Conservation (phyloP, 1,140 invertebrate species). For the Bicyclus anynana region DNA sequence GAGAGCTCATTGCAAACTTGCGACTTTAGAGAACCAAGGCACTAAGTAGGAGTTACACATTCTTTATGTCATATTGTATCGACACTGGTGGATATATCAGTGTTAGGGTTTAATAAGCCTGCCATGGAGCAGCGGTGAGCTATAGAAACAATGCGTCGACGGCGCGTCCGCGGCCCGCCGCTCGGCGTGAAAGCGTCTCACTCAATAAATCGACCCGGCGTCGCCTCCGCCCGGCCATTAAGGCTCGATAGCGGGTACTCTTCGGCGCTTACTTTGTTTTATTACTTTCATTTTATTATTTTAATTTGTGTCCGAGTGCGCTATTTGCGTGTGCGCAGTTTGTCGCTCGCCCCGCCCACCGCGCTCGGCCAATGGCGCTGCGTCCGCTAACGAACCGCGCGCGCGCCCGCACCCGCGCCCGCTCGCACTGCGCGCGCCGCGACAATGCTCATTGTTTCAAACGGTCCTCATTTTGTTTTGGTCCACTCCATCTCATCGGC, state of each 20-base stretch:
- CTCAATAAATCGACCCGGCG: constrained; percentile 65
- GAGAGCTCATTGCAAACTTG: too few species aligned
- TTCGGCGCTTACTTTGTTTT: constrained; percentile 66
- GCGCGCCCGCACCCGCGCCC: constrained; percentile 30
- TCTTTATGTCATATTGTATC: too few species aligned
- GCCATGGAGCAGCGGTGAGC: background rate
- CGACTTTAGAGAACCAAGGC: too few species aligned
- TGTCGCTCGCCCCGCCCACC: constrained; percentile 70
- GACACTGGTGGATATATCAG: too few species aligned
- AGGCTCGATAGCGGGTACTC: constrained; percentile 65
- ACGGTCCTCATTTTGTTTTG: constrained; percentile 68
- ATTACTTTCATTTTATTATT: constrained; percentile 76
- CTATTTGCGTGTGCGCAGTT: constrained; percentile 74
- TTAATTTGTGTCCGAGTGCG: constrained; percentile 73
- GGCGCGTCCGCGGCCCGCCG: constrained; percentile 6
- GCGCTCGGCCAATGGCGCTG: constrained; percentile 57
- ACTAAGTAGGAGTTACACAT: too few species aligned
- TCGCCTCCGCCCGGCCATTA: constrained; percentile 70
- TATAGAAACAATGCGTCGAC: background rate
- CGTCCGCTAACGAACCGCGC: constrained; percentile 44
- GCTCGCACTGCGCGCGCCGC: constrained; percentile 30
- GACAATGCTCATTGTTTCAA: constrained; percentile 72
- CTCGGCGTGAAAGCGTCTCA: constrained; percentile 30
- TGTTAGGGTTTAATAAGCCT: background rate
- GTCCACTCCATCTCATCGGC: constrained; percentile 46